Base-by-base conservation (phyloP, 1,140 invertebrate genomes). In the Temnothorax longispinosus region DNA sequence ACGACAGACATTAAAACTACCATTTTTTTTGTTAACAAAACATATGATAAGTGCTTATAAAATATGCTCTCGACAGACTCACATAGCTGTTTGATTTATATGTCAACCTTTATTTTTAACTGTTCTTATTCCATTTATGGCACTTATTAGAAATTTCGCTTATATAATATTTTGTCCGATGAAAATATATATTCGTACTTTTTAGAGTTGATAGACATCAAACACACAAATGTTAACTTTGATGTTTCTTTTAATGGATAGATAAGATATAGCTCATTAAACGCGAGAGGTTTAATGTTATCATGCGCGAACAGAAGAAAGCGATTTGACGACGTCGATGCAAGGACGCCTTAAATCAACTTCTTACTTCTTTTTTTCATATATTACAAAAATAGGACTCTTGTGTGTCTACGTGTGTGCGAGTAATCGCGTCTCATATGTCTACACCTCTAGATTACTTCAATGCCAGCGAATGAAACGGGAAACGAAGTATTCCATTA, bases 181-280 rank as follows among this genome's bases (percentile, higher is more conserved):
- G 52, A 80, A 80, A 67, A 4, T 56, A 41, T 62, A 44, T 7
- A 77, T 38, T 11, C 38, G 5, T 78, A 47, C 11, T 52, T 64
- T 27, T 38, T 67, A 21, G 8, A 65, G 11, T 35, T 38, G 76
- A 80, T 67, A 67, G 13, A 15, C 18, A 65, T 65, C 60, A 35
- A 21, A 47, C 13, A 11, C 44, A 15, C 3, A 44, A 67, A 80
- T 27, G n/a, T 65, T 60, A 41, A 80, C 15, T n/a, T 62, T 62
- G 21, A 67, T 69, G 35, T 69, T 44, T 41, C n/a, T n/a, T 27
- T 69, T 80, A 80, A 80, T 56, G 60, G n/a, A 18, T 27, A 67
- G 62, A 80, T 80, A 80, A 80, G 62, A 80, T 80, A 80, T 69
- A 32, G 6, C 1, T 44, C 8, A 38, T 67, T 67, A 64, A 7